Evolutionary conservation across 2,797 vertebrate genomes (phyloP).

Genomic region (Acanthiza pusilla): DNA sequence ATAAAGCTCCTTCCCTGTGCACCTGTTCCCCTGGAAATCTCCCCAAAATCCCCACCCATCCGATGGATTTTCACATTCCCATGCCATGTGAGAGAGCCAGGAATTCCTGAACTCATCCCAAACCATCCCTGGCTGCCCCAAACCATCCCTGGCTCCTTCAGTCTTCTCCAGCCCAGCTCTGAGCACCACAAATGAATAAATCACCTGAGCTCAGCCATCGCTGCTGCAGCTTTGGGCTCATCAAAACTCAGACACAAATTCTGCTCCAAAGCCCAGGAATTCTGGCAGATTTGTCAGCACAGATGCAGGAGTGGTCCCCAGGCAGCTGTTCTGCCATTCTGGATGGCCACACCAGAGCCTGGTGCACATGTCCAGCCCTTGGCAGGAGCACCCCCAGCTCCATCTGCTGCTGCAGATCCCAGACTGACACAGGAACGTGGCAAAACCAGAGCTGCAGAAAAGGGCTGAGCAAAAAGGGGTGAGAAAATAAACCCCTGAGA

Average conservation of each 20-base stretch:
- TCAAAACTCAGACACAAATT: background rate
- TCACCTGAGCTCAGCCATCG: background rate
- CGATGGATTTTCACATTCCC: background rate
- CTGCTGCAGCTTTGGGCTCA: background rate
- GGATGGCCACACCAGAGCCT: background rate
- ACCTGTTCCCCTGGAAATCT: background rate
- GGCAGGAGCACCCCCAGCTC: conserved; percentile 40
- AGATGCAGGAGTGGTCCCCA: background rate
- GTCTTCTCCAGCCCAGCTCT: background rate
- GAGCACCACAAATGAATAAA: background rate
- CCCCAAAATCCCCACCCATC: background rate
- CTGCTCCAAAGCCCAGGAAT: background rate
- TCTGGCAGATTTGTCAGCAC: background rate
- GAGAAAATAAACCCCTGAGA: background rate
- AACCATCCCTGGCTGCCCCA: background rate
- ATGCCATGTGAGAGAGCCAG: background rate
- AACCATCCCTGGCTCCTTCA: background rate
- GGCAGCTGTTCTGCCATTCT: conserved; percentile 54
- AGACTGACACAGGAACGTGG: background rate
- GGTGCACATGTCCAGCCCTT: background rate
- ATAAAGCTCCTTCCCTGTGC: background rate
- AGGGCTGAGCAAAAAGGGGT: background rate
- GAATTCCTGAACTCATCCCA: background rate
- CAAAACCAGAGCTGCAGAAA: background rate
- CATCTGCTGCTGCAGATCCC: conserved; percentile 59